Base-by-base conservation (phyloP, 2,888 invertebrate genomes). In the Theretra japonica region DNA sequence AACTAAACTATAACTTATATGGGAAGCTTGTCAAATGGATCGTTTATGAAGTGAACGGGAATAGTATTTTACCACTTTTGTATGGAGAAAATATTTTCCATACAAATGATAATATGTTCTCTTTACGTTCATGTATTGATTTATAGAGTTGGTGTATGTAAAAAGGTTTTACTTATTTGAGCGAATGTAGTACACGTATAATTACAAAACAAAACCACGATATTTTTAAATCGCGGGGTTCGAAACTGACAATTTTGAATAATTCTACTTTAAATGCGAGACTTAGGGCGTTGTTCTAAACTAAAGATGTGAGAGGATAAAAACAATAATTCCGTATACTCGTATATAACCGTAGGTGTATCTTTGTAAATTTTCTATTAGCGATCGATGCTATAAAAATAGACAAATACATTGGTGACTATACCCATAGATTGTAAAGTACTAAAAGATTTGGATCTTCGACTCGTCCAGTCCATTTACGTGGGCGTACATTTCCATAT, bases 1-100 rank as follows among this genome's bases (percentile, higher is more conserved):
- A 70, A 70, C 58, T 70, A 58, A 21, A 69, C n/a, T 23, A 33
- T 30, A 69, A n/a, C 28, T 62, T 56, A 65, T 48, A 65, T 17
- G 15, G 48, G 33, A 65, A 48, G 70, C 41, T 58, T 70, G 41
- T 58, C 70, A 58, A 70, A 41, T 41, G 8, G 58, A 65, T 48
- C 65, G 65, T 65, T 25, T 65, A 65, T 23, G 41, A 23, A 41
- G 41, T 23, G 23, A 48, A 48, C 21, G 62, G 11, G 41, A 65
- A 65, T 23, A 23, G n/a, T 59, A 59, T 33, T 60, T 33, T 25
- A 17, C 59, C 19, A 15, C 8, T 19, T 17, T 28, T 28, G 59
- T n/a, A 41, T 41, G 41, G 41, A 41, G 15, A n/a, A n/a, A n/a
- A n/a, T n/a, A n/a, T n/a, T n/a, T n/a, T n/a, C n/a, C n/a, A n/a